These are phyloP conservation scores for Linnaemya tessellans DNA, from an alignment of 2,888 invertebrate species.

Conservation along the genomic window DNA sequence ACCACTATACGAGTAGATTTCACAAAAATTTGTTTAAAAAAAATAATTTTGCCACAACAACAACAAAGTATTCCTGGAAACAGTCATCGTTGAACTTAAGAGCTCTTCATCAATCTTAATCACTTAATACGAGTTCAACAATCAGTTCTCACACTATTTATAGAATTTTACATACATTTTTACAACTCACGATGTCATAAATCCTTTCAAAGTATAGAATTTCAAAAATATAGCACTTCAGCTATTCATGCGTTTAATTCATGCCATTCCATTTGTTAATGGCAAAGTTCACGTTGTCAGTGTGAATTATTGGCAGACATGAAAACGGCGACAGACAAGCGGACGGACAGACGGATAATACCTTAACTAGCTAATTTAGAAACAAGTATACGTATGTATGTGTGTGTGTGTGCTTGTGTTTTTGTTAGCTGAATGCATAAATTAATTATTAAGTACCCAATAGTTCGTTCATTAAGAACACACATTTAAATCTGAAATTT, in stretches of 20 bases:
- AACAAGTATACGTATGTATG: not conserved
- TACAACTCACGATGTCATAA: conserved; percentile 61
- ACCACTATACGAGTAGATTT: no score
- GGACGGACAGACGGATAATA: conserved; percentile 10
- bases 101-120: conserved; percentile 57
- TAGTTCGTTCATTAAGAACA: not conserved
- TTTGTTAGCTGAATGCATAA: not conserved
- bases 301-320: conserved; percentile 58
- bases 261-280: conserved; percentile 44
- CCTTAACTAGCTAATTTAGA: not conserved
- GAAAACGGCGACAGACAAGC: conserved; percentile 12
- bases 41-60: no score
- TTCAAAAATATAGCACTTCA: conserved; percentile 25
- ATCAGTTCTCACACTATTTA: conserved; percentile 48
- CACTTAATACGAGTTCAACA: conserved; percentile 13
- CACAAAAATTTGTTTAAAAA: no score
- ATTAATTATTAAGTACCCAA: not conserved
- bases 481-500: not conserved
- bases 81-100: not conserved
- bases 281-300: conserved; percentile 62
- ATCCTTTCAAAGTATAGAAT: conserved; percentile 61
- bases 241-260: not conserved
- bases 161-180: conserved; percentile 12
- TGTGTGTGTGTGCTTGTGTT: not conserved
- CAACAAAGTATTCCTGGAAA: not conserved